phyloP scores from a whole-genome alignment of 1,140 invertebrate species.

The Scaptomyza montana region DNA sequence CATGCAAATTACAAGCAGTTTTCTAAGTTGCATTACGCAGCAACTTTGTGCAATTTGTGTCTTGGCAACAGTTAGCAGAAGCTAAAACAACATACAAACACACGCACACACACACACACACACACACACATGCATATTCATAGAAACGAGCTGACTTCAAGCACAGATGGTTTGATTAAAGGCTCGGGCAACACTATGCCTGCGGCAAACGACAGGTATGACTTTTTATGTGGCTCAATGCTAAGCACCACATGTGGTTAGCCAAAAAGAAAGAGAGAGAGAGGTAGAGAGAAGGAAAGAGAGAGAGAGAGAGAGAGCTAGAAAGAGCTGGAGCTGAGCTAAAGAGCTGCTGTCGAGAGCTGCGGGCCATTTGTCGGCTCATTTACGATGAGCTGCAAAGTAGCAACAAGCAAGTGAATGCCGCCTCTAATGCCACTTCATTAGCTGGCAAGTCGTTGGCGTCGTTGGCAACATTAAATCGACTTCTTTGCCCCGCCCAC shows the following conservation, averaged over 20 bases:
- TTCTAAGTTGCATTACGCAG: constrained; percentile 24
- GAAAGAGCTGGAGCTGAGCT: not conserved
- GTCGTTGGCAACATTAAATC: constrained; percentile 28
- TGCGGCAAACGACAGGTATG: constrained; percentile 27
- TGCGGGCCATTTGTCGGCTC: constrained; percentile 50
- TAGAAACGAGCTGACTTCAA: constrained; percentile 20
- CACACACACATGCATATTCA: not conserved
- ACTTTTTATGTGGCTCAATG: constrained; percentile 23
- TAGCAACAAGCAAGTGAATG: constrained; percentile 18
- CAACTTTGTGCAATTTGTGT: constrained; percentile 30
- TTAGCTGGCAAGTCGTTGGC: constrained; percentile 43
- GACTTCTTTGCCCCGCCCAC: not conserved
- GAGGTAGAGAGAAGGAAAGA: not conserved
- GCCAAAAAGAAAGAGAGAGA: not conserved
- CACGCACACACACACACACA: not conserved
- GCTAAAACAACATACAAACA: constrained; percentile 13
- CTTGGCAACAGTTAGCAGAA: constrained; percentile 8
- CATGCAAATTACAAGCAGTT: constrained; percentile 30
- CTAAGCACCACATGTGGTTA: constrained; percentile 18
- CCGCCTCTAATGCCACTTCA: constrained; percentile 54
- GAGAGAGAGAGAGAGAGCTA: not conserved
- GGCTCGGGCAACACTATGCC: constrained; percentile 14
- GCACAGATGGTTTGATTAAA: constrained; percentile 45
- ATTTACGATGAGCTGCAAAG: constrained; percentile 46
- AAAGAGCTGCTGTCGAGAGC: constrained; percentile 30